A percentile compares a stretch with the other conserved stretches of the same genome.
phyloP scores from a whole-genome alignment of 2,113 vertebrate species.

The Sylvia atricapilla region DNA sequence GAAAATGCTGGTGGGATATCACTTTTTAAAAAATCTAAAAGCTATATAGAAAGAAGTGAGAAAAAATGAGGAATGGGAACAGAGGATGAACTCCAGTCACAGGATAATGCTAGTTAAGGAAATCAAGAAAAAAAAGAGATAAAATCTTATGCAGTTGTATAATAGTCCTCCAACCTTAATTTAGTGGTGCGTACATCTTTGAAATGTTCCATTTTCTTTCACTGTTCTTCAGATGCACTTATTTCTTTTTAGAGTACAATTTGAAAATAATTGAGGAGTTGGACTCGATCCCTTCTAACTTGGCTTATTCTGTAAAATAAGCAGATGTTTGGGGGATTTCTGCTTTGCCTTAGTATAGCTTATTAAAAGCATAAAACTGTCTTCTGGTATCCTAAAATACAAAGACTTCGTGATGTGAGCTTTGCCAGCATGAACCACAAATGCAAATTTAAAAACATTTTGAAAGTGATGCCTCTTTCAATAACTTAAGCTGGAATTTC shows the following conservation, averaged over 20 bases:
- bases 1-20: neutral
- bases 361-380: neutral
- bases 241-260: neutral
- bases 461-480: neutral
- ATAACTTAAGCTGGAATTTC: neutral
- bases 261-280: neutral
- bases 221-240: neutral
- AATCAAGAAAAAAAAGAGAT: neutral
- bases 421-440: neutral
- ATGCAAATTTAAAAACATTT: neutral
- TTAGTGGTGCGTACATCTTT: neutral
- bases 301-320: neutral
- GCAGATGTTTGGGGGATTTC: neutral
- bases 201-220: neutral
- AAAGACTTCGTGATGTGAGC: neutral
- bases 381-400: neutral
- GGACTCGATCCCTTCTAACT: neutral
- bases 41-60: neutral
- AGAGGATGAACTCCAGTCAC: neutral
- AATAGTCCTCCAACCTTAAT: neutral
- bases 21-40: neutral
- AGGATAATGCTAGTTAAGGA: neutral
- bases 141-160: neutral
- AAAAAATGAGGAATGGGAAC: neutral
- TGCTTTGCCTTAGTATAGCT: neutral